Base-by-base conservation (phyloP, 37 sponge, comb jelly and placozoan species). In the Haliclona indistincta region DNA sequence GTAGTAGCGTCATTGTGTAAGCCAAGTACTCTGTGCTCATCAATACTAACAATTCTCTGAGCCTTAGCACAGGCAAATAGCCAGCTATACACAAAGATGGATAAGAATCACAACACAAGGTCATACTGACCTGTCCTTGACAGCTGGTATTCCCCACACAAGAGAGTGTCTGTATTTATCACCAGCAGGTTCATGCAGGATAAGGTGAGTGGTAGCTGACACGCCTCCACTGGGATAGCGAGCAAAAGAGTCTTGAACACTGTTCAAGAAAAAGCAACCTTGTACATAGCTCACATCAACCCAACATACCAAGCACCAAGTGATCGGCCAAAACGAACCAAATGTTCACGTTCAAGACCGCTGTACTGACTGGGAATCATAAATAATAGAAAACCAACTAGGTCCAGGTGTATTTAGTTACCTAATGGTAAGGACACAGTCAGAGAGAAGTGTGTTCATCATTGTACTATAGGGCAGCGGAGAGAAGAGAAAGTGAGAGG, bases 81-180 rank as follows among this genome's bases (percentile, higher is more conserved):
- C 89, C 89, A 88, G n/a, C 84, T 86, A 55, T 1, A 34, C 5
- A 23, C 28, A 4, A 2, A 33, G 68, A 51, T 39, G 40, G 13
- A 1, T 33, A 33, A 37, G n/a, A 25, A 39, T 38, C 41, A 43
- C 34, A 22, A 33, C 47, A 13, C 67, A 63, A 30, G 10, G 6
- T 6, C 26, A 22, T 4, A 54, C 72, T 56, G 36, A 92, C 89
- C 65, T 65, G 56, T 84, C 77, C 15, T 60, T 22, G 38, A 94
- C 93, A 54, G 93, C 75, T 6, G 85, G 88, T 8, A 94, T 54
- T 30, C 74, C 77, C 95, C 93, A 91, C 63, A 67, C 47, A 30
- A 63, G 17, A 0, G 93, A 67, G 20, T 38, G 63, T 6, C 19
- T 43, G 55, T 83, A 91, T 58, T 94, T 94, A 15, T 81, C 77